A percentile compares a stretch with the other conserved stretches of the same genome.
Conservation (phyloP, 2,113 vertebrate species). For the Eulemur rufifrons region DNA sequence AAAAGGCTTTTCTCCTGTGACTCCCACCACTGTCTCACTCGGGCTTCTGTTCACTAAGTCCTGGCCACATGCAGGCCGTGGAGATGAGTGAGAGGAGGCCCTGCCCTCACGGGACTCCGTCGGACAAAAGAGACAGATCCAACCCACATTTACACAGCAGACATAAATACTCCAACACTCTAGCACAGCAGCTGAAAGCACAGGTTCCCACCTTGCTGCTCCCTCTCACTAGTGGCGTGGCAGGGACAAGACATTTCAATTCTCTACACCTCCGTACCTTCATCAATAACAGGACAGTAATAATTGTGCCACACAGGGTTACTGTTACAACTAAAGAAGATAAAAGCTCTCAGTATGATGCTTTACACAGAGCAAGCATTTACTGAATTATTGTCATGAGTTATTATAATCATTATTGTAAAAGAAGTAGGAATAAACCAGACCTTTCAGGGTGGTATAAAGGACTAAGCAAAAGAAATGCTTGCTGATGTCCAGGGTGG, state of each 20-base stretch:
- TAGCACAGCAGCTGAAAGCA: accelerated
- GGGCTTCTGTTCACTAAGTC: neutral
- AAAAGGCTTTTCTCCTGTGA: neutral
- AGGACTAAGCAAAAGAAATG: neutral
- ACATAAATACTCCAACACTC: accelerated
- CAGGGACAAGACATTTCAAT: accelerated
- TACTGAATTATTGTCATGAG: neutral
- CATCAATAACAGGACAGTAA: neutral
- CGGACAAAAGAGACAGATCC: neutral
- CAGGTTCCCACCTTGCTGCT: neutral
- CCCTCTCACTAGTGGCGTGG: accelerated
- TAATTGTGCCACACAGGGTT: neutral
- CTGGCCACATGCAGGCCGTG: too few species aligned
- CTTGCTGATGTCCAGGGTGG: too few species aligned
- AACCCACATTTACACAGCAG: neutral
- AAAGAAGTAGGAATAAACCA: neutral
- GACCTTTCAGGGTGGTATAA: neutral
- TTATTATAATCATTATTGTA: neutral
- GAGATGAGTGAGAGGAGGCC: neutral
- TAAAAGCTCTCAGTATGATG: neutral
- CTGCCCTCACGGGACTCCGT: neutral
- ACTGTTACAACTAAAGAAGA: neutral
- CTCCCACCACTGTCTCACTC: neutral
- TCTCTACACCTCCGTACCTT: too few species aligned
- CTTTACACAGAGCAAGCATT: neutral